Conservation (phyloP, 2,797 vertebrate genomes). For the Bovichtus diacanthus region DNA sequence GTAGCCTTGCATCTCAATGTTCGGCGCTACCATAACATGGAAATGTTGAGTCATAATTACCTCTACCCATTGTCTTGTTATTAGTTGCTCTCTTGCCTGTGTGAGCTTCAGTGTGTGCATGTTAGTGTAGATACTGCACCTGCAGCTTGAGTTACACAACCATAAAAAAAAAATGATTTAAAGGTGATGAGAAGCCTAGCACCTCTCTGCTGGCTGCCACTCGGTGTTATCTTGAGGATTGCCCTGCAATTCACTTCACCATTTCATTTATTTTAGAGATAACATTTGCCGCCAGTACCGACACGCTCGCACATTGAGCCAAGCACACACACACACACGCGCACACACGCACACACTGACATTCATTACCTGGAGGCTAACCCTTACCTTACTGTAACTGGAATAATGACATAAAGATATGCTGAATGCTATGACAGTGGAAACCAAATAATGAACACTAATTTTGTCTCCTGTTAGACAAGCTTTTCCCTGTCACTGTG, state of each 20-base stretch:
- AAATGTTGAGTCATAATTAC: conserved; percentile 46
- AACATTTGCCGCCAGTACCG: conserved; percentile 23
- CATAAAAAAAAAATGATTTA: conserved; percentile 70
- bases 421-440: conserved; percentile 16
- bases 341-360: neutral
- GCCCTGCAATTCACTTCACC: conserved; percentile 47
- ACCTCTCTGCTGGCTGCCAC: conserved; percentile 53
- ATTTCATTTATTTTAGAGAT: conserved; percentile 61
- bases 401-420: conserved; percentile 16
- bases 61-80: conserved; percentile 15
- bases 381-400: conserved; percentile 12
- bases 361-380: conserved; percentile 24
- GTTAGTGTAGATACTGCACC: conserved; percentile 23
- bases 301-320: conserved; percentile 20
- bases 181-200: conserved; percentile 62
- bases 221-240: conserved; percentile 47
- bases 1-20: conserved; percentile 51
- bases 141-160: conserved; percentile 32
- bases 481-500: conserved; percentile 5
- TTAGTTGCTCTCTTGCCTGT: conserved; percentile 22
- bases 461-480: conserved; percentile 18
- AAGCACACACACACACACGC: conserved; percentile 3
- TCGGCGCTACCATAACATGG: conserved; percentile 27
- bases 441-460: conserved; percentile 22
- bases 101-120: neutral